Conservation (phyloP, 2,888 invertebrate genomes). For the Tenodera sinensis region DNA sequence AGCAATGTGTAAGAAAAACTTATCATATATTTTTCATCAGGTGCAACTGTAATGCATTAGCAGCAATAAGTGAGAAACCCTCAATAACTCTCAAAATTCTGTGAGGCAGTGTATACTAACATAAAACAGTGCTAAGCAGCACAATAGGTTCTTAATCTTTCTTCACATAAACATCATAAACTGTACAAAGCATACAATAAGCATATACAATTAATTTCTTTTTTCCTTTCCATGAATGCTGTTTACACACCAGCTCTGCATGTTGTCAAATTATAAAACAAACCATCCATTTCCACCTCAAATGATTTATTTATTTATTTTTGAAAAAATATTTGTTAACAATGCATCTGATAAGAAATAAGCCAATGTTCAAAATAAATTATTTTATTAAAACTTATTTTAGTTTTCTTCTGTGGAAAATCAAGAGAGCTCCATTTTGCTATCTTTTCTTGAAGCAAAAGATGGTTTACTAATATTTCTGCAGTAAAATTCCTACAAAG, state of each 20-base stretch:
- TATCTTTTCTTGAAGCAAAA: not conserved
- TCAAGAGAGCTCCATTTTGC: not conserved
- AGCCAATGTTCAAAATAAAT: not conserved
- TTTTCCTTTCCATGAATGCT: too few relatives aligned
- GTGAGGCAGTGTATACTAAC: constrained; percentile 1
- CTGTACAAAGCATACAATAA: not conserved
- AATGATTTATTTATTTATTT: not conserved
- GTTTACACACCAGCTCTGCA: not conserved
- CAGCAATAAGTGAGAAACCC: not conserved
- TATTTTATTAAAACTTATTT: not conserved
- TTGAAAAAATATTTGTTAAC: not conserved
- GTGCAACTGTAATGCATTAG: not conserved
- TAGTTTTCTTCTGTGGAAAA: not conserved
- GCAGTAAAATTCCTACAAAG: not conserved
- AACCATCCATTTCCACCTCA: not conserved
- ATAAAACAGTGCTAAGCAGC: not conserved
- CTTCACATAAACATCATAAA: not conserved
- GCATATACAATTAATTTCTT: not conserved
- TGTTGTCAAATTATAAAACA: not conserved
- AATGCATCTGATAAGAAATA: not conserved
- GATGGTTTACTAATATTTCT: not conserved
- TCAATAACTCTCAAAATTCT: not conserved
- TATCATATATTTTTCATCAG: not conserved
- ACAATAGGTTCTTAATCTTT: not conserved
- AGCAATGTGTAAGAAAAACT: not conserved